Base-by-base conservation (phyloP, 2,888 invertebrate species). In the Andrena minutula region DNA sequence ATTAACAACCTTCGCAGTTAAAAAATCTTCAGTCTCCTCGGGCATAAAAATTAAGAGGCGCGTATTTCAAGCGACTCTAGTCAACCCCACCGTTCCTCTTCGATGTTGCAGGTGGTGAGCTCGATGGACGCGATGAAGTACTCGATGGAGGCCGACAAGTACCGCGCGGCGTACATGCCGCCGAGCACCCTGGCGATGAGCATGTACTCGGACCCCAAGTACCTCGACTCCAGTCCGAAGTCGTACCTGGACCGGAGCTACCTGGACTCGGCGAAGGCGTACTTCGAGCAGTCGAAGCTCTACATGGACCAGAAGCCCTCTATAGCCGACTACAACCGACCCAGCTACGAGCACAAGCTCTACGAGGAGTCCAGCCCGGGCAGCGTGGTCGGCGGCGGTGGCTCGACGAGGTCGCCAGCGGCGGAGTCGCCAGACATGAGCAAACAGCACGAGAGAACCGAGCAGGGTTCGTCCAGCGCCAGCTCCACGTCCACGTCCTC, bases 51-150 rank as follows among this genome's bases (percentile, higher is more conserved):
- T 41, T 41, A 41, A 41, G 4, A 16, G 16, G 41, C 41, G 16
- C 41, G 41, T 41, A 8, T 7, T 51, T 51, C 51, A 8, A 20
- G 51, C 51, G 20, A 51, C 51, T 51, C 51, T 51, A 51, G 6
- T 20, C 8, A 77, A 72, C 69, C 71, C 70, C 60, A 65, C 69
- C 69, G n/a, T 76, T 73, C 3, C 47, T 51, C 30, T 49, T 75
- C 16, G 64, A 92, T 94, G 93, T 95, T 95, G 0, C 95, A 97
- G 97, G 96, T 97, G 81, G 96, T 96, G 7, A 96, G 96, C 68
- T 95, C 97, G 83, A 97, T 97, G 96, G 97, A 97, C 91, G 95
- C 96, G 20, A 97, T 97, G 96, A 97, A 97, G 91, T 97, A 97
- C 92, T 96, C 97, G 10, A 95, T 97, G 94, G 97, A 97, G 87